Conservation (phyloP, 23 tunicate genomes). For the Oikopleura dioica region DNA sequence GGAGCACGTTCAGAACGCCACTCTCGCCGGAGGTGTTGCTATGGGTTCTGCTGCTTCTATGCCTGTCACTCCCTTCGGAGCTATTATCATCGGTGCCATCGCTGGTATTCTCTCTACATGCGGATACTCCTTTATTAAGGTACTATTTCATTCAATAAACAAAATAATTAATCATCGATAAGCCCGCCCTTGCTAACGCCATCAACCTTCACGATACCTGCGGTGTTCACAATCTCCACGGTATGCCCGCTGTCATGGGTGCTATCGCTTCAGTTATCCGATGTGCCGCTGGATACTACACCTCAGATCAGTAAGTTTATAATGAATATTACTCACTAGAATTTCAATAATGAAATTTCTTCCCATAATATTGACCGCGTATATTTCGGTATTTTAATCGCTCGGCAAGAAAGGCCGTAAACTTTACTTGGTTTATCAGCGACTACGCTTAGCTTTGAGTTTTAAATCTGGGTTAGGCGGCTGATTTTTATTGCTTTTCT, state of each 20-base stretch:
- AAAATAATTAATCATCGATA: too few relatives aligned
- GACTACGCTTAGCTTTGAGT: too few relatives aligned
- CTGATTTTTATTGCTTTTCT: too few relatives aligned
- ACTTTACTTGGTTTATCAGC: too few relatives aligned
- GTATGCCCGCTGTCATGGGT: slow-evolving; percentile 71
- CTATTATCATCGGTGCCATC: slow-evolving; percentile 33
- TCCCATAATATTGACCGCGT: too few relatives aligned
- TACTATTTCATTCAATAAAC: too few relatives aligned
- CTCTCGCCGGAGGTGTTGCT: slow-evolving; percentile 88
- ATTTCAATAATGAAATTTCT: too few relatives aligned
- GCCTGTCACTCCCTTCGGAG: slow-evolving; percentile 59
- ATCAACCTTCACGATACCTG: slow-evolving; percentile 66
- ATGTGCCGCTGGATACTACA: slow-evolving; percentile 23
- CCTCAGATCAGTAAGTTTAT: slow-evolving; percentile 19
- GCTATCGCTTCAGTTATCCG: slow-evolving; percentile 42
- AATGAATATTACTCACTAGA: too few relatives aligned
- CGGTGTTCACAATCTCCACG: slow-evolving; percentile 78
- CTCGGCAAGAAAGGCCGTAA: too few relatives aligned
- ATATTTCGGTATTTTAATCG: too few relatives aligned
- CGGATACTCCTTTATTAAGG: slow-evolving; percentile 63
- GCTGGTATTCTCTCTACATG: slow-evolving; percentile 50
- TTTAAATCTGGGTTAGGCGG: too few relatives aligned
- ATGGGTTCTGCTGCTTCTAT: slow-evolving; percentile 77
- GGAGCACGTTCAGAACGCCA: slow-evolving; percentile 81
- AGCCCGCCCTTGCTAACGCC: slow-evolving; percentile 29